A percentile compares a stretch with the other conserved stretches of the same genome.
Conservation (phyloP, 2,888 invertebrate genomes). For the Cyaniris semiargus region DNA sequence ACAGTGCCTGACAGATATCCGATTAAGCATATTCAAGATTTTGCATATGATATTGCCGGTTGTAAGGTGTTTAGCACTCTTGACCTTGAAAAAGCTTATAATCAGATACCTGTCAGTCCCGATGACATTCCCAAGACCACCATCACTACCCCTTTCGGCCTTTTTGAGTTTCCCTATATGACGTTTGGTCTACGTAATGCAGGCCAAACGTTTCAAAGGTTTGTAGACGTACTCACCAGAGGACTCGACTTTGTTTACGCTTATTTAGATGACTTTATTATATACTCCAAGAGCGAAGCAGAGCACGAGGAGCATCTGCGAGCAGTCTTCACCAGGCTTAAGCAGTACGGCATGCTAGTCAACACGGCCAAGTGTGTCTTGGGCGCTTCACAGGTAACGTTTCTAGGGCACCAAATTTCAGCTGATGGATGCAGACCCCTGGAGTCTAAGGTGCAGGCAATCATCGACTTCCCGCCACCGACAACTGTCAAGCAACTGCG, state of each 20-base stretch:
- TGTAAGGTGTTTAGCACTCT: conserved; percentile 35
- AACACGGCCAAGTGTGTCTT: conserved; percentile 44
- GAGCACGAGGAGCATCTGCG: conserved; percentile 36
- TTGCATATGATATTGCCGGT: conserved; percentile 37
- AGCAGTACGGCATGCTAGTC: conserved; percentile 41
- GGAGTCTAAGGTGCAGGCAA: conserved; percentile 46
- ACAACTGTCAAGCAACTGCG: conserved; percentile 40
- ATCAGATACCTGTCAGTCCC: conserved; percentile 36
- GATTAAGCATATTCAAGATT: conserved; percentile 41
- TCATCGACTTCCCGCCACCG: conserved; percentile 41
- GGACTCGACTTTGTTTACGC: conserved; percentile 42
- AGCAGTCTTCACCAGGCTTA: conserved; percentile 39
- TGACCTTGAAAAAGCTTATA: conserved; percentile 39
- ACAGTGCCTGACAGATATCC: conserved; percentile 41
- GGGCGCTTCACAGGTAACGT: conserved; percentile 41
- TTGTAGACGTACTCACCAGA: conserved; percentile 48
- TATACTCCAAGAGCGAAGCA: conserved; percentile 38
- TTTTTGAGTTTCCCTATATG: conserved; percentile 50
- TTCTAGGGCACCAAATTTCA: conserved; percentile 42
- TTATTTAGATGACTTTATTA: conserved; percentile 54
- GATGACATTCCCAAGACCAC: conserved; percentile 47
- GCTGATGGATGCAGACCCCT: conserved; percentile 47
- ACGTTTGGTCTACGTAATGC: conserved; percentile 57
- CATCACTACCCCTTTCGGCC: conserved; percentile 49
- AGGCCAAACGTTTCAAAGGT: conserved; percentile 57